These are phyloP conservation scores for Sebastes vulpes DNA, from an alignment of 2,797 vertebrate species.

Conservation along the genomic window DNA sequence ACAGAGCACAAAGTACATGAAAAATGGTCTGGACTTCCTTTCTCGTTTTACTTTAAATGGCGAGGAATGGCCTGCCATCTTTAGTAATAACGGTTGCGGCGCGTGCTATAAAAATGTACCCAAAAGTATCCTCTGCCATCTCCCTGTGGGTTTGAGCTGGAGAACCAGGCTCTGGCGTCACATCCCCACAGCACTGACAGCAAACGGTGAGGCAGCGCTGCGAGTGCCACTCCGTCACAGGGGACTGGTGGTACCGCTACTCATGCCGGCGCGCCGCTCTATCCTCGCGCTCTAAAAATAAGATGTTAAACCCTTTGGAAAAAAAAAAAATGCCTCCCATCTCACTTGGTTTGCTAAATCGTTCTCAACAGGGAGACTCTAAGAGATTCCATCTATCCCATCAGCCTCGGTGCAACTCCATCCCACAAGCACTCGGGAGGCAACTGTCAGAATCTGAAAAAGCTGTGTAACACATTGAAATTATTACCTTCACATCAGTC, in stretches of 20 bases:
- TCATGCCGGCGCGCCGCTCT: slow-evolving; percentile 54
- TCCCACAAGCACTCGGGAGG: slow-evolving; percentile 36
- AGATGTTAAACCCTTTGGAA: slow-evolving; percentile 67
- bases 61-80: slow-evolving; percentile 44
- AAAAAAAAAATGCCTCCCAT: slow-evolving; percentile 44
- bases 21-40: slow-evolving; percentile 48
- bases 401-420: slow-evolving; percentile 49
- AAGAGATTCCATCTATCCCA: slow-evolving; percentile 57
- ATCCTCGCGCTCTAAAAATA: slow-evolving; percentile 79
- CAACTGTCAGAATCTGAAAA: slow-evolving; percentile 51
- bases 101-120: slow-evolving; percentile 56
- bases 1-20: slow-evolving; percentile 44
- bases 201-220: slow-evolving; percentile 55
- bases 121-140: slow-evolving; percentile 51
- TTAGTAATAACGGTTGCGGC: slow-evolving; percentile 51
- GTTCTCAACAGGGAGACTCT: slow-evolving; percentile 60
- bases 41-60: slow-evolving; percentile 62
- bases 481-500: slow-evolving; percentile 50
- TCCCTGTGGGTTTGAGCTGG: slow-evolving; percentile 50
- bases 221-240: slow-evolving; percentile 67
- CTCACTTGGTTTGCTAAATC: slow-evolving; percentile 61
- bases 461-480: slow-evolving; percentile 39
- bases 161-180: slow-evolving; percentile 65
- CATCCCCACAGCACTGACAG: slow-evolving; percentile 74
- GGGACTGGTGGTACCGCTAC: slow-evolving; percentile 57